A percentile compares a stretch with the other conserved stretches of the same genome.
Conservation (phyloP, 2,113 vertebrate genomes). For the Strix aluco region DNA sequence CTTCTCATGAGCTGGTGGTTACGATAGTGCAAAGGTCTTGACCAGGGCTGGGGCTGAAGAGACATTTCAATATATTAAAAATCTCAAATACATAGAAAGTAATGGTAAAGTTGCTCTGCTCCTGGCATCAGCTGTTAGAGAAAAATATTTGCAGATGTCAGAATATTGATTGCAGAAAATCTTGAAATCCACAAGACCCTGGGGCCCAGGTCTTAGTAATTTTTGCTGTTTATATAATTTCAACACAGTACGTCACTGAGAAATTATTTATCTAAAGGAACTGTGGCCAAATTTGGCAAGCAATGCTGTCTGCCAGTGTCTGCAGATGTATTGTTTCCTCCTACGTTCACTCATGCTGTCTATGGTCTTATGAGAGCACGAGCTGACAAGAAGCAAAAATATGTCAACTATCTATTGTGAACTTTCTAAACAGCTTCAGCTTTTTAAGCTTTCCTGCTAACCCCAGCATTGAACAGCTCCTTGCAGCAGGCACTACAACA, state of each 20-base stretch:
- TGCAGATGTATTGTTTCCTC: conserved; percentile 76
- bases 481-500: not conserved
- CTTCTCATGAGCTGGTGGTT: conserved; percentile 75
- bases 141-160: conserved; percentile 80
- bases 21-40: conserved; percentile 49
- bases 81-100: conserved; percentile 60
- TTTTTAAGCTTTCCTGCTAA: not conserved
- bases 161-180: conserved; percentile 75
- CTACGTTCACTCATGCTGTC: conserved; percentile 47
- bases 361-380: conserved; percentile 43
- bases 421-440: not conserved
- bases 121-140: conserved; percentile 70
- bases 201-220: conserved; percentile 72
- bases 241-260: conserved; percentile 67
- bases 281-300: conserved; percentile 74
- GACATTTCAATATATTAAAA: conserved; percentile 72
- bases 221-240: conserved; percentile 87
- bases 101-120: conserved; percentile 60
- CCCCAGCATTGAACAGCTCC: not conserved
- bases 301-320: conserved; percentile 69
- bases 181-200: conserved; percentile 69
- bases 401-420: conserved; percentile 9
- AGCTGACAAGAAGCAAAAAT: conserved; percentile 42
- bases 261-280: conserved; percentile 82
- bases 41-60: conserved; percentile 55